phyloP scores from a whole-genome alignment of 2,797 vertebrate species.

The Cryptoblepharus egeriae region DNA sequence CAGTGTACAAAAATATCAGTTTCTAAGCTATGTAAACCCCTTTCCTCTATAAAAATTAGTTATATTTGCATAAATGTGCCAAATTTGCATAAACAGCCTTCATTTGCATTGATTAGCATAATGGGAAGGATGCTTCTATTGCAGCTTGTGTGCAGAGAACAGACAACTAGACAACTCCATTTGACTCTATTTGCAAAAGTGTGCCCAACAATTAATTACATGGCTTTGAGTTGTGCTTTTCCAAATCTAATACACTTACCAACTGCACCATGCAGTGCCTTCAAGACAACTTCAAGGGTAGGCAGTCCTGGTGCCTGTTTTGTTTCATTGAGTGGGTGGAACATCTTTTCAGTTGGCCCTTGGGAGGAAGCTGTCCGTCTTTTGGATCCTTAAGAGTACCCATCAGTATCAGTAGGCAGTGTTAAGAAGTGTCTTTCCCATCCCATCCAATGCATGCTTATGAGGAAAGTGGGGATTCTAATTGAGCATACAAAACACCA shows the following conservation, averaged over 20 bases:
- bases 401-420: background rate
- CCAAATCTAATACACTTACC: background rate
- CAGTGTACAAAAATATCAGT: background rate
- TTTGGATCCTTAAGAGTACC: background rate
- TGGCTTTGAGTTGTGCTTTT: background rate
- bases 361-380: background rate
- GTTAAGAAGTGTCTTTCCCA: background rate
- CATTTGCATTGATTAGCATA: background rate
- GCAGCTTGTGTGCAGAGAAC: background rate
- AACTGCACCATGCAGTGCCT: background rate
- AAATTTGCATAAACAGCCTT: background rate
- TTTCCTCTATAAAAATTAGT: background rate
- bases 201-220: too few species aligned
- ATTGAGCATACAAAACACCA: too few species aligned
- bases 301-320: too few species aligned
- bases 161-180: background rate
- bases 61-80: background rate
- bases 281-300: too few species aligned
- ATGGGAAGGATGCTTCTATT: background rate
- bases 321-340: too few species aligned
- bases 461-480: background rate
- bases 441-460: background rate
- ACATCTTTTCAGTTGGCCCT: background rate
- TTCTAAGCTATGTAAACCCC: background rate
- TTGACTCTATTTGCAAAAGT: background rate